Evolutionary conservation across 2,888 invertebrate species (phyloP).

Genomic region (Epinotia demarniana): DNA sequence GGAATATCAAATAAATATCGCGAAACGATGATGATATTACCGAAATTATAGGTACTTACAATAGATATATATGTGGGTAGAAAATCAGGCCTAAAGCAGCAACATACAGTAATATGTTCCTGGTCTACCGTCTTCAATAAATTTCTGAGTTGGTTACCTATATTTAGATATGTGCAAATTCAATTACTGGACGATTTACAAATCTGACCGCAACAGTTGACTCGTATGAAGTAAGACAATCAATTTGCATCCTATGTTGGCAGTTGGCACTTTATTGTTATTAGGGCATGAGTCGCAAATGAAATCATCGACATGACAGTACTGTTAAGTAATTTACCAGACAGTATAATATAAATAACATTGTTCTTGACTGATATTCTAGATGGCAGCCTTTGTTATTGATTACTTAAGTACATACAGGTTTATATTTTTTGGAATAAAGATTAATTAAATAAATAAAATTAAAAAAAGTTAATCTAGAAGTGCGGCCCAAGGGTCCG

Average conservation of each 20-base stretch:
- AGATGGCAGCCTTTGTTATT: no score
- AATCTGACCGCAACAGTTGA: conserved; percentile 25
- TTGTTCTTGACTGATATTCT: background rate
- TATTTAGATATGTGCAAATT: conserved; percentile 8
- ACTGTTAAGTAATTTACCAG: conserved; percentile 20
- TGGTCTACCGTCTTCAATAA: background rate
- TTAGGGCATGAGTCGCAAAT: conserved; percentile 31
- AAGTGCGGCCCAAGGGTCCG: no score
- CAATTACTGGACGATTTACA: conserved; percentile 20
- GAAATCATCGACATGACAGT: conserved; percentile 35
- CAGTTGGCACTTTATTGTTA: conserved; percentile 25
- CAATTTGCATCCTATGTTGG: conserved; percentile 26
- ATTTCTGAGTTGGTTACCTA: background rate
- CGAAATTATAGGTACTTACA: background rate
- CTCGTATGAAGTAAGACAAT: conserved; percentile 32
- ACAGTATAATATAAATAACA: background rate
- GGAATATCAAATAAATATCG: no score
- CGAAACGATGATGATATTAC: no score
- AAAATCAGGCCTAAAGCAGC: background rate
- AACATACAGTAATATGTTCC: background rate
- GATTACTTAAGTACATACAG: no score
- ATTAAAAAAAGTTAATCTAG: no score
- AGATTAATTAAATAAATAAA: no score
- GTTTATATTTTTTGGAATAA: no score
- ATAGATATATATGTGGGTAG: background rate